Conservation (phyloP, 2,888 invertebrate genomes). For the Pandemis cinnamomeana region DNA sequence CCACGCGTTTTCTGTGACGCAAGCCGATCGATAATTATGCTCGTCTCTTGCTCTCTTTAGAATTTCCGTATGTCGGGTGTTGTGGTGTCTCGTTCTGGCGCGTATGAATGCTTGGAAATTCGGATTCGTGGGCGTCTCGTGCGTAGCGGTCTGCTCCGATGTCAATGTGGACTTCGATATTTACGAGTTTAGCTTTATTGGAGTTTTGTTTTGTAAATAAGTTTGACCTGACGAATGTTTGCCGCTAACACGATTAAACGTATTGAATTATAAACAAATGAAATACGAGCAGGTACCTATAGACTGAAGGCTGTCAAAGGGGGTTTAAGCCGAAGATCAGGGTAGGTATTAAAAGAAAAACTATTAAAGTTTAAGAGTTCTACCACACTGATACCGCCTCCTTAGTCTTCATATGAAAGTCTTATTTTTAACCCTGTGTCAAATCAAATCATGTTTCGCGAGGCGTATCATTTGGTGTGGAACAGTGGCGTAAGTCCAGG, state of each 20-base stretch:
- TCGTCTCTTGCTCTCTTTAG: slow-evolving; percentile 55
- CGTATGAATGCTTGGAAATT: slow-evolving; percentile 76
- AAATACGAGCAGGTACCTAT: too few species aligned
- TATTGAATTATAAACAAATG: neutral
- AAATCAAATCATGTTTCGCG: too few species aligned
- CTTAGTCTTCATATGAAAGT: too few species aligned
- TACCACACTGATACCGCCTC: too few species aligned
- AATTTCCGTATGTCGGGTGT: slow-evolving; percentile 27
- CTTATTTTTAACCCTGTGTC: too few species aligned
- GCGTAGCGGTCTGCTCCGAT: slow-evolving; percentile 64
- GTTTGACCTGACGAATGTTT: slow-evolving; percentile 36
- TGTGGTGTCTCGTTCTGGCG: slow-evolving; percentile 60
- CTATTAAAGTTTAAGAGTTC: too few species aligned
- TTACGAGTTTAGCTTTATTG: slow-evolving; percentile 64
- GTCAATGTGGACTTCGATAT: slow-evolving; percentile 59
- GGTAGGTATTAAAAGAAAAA: too few species aligned
- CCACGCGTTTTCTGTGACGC: slow-evolving; percentile 81
- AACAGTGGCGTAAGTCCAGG: too few species aligned
- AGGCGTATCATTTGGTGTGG: too few species aligned
- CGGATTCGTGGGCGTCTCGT: slow-evolving; percentile 77
- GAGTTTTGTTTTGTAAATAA: slow-evolving; percentile 71
- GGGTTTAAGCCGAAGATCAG: too few species aligned
- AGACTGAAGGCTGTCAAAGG: too few species aligned
- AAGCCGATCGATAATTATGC: slow-evolving; percentile 75
- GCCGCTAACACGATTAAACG: neutral